Percentiles rank a stretch among this genome's conserved stretches.
phyloP scores from a whole-genome alignment of 2,113 vertebrate species.

The Mus pahari region DNA sequence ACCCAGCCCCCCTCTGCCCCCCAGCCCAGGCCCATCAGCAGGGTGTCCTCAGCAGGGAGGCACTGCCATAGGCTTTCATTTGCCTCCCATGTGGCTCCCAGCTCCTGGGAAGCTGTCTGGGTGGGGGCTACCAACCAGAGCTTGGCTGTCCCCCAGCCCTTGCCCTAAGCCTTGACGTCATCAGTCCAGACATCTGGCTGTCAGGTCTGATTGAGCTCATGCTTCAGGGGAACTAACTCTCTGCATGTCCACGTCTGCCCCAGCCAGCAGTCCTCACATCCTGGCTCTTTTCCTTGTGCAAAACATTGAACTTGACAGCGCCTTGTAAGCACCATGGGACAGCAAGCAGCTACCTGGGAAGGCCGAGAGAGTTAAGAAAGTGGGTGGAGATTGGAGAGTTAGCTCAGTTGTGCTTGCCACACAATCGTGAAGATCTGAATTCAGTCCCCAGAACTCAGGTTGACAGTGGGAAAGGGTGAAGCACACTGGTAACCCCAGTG shows the following conservation, averaged over 20 bases:
- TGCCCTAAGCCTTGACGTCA: constrained; percentile 69
- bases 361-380: neutral
- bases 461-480: too few species aligned
- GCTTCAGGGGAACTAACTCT: constrained; percentile 39
- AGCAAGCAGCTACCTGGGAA: neutral
- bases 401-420: neutral
- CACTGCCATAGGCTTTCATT: constrained; percentile 45
- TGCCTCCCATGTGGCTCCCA: constrained; percentile 65
- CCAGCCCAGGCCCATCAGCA: neutral
- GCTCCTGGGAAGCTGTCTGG: constrained; percentile 59
- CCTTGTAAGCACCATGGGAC: neutral
- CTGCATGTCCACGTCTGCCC: neutral
- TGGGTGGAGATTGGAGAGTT: neutral
- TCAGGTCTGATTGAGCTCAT: constrained; percentile 70
- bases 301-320: neutral
- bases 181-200: constrained; percentile 73
- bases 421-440: neutral
- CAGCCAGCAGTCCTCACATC: neutral
- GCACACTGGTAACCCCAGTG: neutral
- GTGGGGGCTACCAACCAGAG: constrained; percentile 72
- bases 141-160: constrained; percentile 71
- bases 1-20: constrained; percentile 47
- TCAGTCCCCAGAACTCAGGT: neutral
- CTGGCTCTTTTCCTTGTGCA: neutral
- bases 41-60: constrained; percentile 49